Conservation (phyloP, 2,797 vertebrate genomes). For the Remorina albescens region DNA sequence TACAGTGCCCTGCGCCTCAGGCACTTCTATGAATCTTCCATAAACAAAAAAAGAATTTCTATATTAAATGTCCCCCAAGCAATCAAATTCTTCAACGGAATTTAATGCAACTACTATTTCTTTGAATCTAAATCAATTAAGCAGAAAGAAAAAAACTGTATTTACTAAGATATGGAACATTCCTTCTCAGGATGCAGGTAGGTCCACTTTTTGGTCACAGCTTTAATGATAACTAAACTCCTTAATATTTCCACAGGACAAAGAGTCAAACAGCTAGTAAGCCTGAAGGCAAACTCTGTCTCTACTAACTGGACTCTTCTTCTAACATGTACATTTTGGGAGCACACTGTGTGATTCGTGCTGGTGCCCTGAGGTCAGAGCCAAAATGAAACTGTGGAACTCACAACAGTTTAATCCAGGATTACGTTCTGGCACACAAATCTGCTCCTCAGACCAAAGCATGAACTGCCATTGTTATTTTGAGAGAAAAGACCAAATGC, state of each 20-base stretch:
- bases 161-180: not conserved
- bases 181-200: slow-evolving; percentile 39
- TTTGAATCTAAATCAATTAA: no score
- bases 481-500: slow-evolving; percentile 21
- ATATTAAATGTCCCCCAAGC: no score
- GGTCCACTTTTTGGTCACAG: slow-evolving; percentile 18
- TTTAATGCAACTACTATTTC: no score
- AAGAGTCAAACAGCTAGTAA: slow-evolving; percentile 10
- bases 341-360: slow-evolving; percentile 42
- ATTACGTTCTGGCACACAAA: slow-evolving; percentile 57
- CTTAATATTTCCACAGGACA: slow-evolving; percentile 42
- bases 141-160: no score
- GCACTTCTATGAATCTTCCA: no score
- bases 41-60: no score
- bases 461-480: slow-evolving; percentile 54
- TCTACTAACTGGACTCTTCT: slow-evolving; percentile 18
- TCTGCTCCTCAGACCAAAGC: slow-evolving; percentile 52
- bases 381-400: slow-evolving; percentile 62
- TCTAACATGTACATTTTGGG: slow-evolving; percentile 24
- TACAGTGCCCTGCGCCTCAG: no score
- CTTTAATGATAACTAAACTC: slow-evolving; percentile 48
- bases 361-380: slow-evolving; percentile 55
- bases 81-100: no score
- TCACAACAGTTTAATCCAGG: slow-evolving; percentile 56
- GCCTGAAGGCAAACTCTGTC: slow-evolving; percentile 30